Evolutionary conservation across 2,113 vertebrate species (phyloP).

Genomic region (Typhlomys cinereus): DNA sequence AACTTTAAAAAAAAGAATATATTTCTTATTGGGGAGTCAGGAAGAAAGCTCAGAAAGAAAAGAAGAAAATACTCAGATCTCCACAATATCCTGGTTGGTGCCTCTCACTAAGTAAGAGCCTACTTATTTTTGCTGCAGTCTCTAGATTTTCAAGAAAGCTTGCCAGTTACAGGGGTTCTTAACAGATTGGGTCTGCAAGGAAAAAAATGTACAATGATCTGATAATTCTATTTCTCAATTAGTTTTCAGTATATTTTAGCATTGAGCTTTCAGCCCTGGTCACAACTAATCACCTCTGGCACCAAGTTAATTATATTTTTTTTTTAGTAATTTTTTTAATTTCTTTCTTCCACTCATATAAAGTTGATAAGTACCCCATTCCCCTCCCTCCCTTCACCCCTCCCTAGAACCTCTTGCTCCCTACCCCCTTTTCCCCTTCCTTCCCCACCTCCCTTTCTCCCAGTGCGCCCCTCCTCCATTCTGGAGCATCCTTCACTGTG

Average conservation of each 20-base stretch:
- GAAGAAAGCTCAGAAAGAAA: conserved; percentile 20
- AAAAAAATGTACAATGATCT: conserved; percentile 38
- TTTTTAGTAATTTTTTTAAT: too few relatives aligned
- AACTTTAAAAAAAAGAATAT: neutral
- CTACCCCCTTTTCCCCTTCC: too few relatives aligned
- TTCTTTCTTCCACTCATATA: too few relatives aligned
- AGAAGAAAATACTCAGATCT: neutral
- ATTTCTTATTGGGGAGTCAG: neutral
- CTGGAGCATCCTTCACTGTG: too few relatives aligned
- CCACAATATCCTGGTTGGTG: neutral
- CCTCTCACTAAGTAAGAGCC: neutral
- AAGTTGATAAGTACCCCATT: too few relatives aligned
- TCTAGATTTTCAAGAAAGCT: conserved; percentile 19
- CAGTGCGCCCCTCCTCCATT: too few relatives aligned
- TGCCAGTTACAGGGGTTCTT: conserved; percentile 23
- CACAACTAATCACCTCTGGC: neutral
- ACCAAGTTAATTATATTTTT: too few relatives aligned
- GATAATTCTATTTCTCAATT: conserved; percentile 39
- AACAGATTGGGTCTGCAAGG: conserved; percentile 1
- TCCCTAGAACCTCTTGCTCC: too few relatives aligned
- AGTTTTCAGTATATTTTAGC: conserved; percentile 49
- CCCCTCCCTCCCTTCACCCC: too few relatives aligned
- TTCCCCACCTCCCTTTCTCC: too few relatives aligned
- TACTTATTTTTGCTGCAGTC: neutral
- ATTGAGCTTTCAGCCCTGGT: neutral